Evolutionary conservation across 2,888 invertebrate genomes (phyloP).

Genomic region (Athalia cordata): DNA sequence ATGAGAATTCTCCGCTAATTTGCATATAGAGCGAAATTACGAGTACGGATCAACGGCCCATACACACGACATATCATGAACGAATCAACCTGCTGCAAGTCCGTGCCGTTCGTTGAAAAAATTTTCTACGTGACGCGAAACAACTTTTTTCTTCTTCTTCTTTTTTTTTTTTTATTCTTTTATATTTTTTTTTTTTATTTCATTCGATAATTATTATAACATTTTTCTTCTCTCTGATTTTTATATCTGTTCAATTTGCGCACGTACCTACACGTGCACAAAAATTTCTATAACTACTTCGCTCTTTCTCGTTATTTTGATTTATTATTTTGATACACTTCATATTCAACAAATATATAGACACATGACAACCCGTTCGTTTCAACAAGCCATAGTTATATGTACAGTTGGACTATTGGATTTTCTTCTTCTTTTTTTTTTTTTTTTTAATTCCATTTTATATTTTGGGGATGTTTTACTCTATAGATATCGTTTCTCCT

Average conservation of each 20-base stretch:
- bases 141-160: too few species aligned
- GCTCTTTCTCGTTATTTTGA: not conserved
- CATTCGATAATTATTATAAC: too few species aligned
- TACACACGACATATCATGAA: conserved; percentile 58
- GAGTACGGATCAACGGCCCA: conserved; percentile 18
- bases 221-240: too few species aligned
- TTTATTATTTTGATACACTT: not conserved
- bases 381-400: not conserved
- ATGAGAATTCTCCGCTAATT: conserved; percentile 40
- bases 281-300: not conserved
- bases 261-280: too few species aligned
- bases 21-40: conserved; percentile 47
- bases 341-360: conserved; percentile 11
- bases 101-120: too few species aligned
- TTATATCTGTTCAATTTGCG: too few species aligned
- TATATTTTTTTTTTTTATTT: too few species aligned
- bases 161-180: too few species aligned
- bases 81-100: conserved; percentile 52
- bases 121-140: not conserved
- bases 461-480: too few species aligned
- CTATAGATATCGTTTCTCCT: too few species aligned
- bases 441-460: conserved; percentile 21
- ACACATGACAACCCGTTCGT: not conserved
- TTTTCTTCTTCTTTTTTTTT: conserved; percentile 55
- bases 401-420: conserved; percentile 61